Evolutionary conservation across 30 jellyfish, hydroid and myxozoan genomes (phyloP).

Genomic region (Turritopsis rubra): DNA sequence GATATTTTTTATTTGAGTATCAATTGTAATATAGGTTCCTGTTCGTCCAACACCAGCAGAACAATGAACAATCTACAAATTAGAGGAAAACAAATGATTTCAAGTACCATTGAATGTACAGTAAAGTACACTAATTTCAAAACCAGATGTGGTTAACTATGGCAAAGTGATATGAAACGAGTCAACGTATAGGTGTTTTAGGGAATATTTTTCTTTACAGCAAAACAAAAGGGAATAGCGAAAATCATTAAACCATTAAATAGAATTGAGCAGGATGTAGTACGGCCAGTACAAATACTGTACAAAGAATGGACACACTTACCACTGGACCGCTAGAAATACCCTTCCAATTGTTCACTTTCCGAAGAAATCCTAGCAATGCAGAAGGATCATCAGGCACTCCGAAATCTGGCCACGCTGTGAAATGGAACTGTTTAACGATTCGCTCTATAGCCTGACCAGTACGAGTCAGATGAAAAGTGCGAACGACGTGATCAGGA

Average conservation of each 20-base stretch:
- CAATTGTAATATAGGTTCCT: slow-evolving; percentile 85
- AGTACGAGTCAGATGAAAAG: slow-evolving; percentile 68
- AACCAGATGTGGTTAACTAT: too few species aligned
- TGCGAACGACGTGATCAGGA: slow-evolving; percentile 77
- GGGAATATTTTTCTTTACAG: too few species aligned
- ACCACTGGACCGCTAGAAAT: slow-evolving; percentile 44
- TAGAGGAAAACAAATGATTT: too few species aligned
- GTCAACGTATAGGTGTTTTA: too few species aligned
- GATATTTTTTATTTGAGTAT: slow-evolving; percentile 76
- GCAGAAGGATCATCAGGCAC: slow-evolving; percentile 89
- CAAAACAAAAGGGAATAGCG: too few species aligned
- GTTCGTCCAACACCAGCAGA: slow-evolving; percentile 99
- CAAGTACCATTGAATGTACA: too few species aligned
- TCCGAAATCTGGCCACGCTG: slow-evolving; percentile 97
- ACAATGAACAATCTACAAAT: slow-evolving; percentile 75
- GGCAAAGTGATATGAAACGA: too few species aligned
- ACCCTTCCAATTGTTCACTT: slow-evolving; percentile 80
- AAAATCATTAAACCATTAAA: too few species aligned
- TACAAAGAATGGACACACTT: neutral
- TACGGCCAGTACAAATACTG: too few species aligned
- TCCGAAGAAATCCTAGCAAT: slow-evolving; percentile 57
- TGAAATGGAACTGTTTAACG: slow-evolving; percentile 81
- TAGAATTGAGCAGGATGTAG: too few species aligned
- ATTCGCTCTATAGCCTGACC: slow-evolving; percentile 83
- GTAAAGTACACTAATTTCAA: too few species aligned